Conservation (phyloP, 1,140 invertebrate species). For the Zaprionus nigranus region DNA sequence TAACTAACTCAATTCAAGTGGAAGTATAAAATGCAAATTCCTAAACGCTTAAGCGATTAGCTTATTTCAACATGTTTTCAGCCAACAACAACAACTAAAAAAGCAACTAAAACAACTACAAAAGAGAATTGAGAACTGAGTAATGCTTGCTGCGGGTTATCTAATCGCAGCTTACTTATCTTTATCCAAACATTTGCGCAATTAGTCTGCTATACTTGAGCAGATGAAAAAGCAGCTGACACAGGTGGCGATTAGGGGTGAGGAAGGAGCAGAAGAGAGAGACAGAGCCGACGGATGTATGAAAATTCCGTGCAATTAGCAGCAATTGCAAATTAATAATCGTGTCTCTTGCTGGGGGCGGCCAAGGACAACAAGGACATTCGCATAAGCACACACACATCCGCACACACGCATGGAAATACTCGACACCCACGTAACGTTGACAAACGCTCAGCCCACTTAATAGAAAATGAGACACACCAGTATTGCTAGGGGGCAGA, state of each 20-base stretch:
- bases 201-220: constrained; percentile 29
- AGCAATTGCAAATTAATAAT: constrained; percentile 82
- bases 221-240: constrained; percentile 32
- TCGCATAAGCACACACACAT: constrained; percentile 42
- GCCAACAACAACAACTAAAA: background rate
- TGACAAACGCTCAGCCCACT: constrained; percentile 58
- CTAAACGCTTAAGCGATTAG: constrained; percentile 29
- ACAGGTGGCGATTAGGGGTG: background rate
- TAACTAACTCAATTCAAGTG: constrained; percentile 43
- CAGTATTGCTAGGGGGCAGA: background rate
- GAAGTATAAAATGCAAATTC: constrained; percentile 44
- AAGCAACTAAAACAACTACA: constrained; percentile 8
- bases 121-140: constrained; percentile 16
- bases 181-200: constrained; percentile 46
- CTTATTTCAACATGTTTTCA: constrained; percentile 32
- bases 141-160: constrained; percentile 42
- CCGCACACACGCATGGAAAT: constrained; percentile 3
- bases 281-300: background rate
- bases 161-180: constrained; percentile 69
- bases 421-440: constrained; percentile 41
- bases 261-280: background rate
- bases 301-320: constrained; percentile 67
- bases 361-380: constrained; percentile 69
- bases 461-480: constrained; percentile 61
- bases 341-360: constrained; percentile 58